A percentile compares a stretch with the other conserved stretches of the same genome.
These are phyloP conservation scores for Picathartes gymnocephalus DNA, from an alignment of 2,113 vertebrate genomes.

Conservation along the genomic window DNA sequence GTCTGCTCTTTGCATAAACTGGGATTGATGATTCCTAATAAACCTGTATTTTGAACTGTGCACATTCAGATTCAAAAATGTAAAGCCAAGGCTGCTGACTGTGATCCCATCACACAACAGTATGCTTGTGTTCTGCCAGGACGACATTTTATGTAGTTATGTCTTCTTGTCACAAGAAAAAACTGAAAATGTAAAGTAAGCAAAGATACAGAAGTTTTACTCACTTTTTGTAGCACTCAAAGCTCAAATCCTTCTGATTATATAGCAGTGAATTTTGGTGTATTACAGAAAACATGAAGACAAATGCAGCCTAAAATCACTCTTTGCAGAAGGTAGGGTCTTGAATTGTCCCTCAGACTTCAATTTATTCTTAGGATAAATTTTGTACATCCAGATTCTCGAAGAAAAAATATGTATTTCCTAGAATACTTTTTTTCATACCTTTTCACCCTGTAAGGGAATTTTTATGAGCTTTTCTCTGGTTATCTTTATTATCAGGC, in stretches of 20 bases:
- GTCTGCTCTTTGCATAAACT: conserved; percentile 36
- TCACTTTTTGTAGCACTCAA: not conserved
- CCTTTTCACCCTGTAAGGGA: not conserved
- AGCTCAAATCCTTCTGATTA: not conserved
- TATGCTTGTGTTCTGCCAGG: not conserved
- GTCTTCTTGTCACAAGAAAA: not conserved
- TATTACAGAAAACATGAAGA: not conserved
- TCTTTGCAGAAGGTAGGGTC: not conserved
- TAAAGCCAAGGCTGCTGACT: not conserved
- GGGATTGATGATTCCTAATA: conserved; percentile 40
- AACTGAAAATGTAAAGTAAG: not conserved
- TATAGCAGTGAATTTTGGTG: not conserved
- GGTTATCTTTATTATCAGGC: not conserved
- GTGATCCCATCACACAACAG: conserved; percentile 1
- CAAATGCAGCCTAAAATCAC: not conserved
- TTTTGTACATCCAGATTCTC: not conserved
- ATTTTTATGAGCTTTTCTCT: not conserved
- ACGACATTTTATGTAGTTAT: not conserved
- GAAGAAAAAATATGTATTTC: not conserved
- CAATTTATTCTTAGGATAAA: not conserved
- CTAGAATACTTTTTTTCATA: not conserved
- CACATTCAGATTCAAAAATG: not conserved
- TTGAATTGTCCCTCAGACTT: not conserved
- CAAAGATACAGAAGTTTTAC: not conserved
- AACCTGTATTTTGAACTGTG: conserved; percentile 14